These are phyloP conservation scores for Sesamia inferens DNA, from an alignment of 2,888 invertebrate species.

Conservation along the genomic window DNA sequence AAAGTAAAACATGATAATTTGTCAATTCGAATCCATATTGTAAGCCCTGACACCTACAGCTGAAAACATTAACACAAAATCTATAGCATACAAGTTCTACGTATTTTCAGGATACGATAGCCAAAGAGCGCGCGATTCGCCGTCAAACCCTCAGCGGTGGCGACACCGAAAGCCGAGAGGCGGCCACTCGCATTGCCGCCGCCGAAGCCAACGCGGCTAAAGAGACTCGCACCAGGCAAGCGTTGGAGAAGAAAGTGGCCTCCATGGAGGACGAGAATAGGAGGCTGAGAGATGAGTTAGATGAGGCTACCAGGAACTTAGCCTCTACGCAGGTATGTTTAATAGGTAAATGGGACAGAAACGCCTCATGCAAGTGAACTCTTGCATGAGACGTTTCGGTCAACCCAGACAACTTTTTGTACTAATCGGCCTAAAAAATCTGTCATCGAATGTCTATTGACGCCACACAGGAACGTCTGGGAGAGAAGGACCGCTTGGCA, in stretches of 20 bases:
- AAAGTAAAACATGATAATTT: background rate
- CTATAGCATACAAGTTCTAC: background rate
- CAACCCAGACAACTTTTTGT: background rate
- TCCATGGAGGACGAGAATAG: conserved; percentile 71
- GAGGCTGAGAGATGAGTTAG: conserved; percentile 73
- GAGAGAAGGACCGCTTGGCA: conserved; percentile 74
- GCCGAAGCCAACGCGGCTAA: conserved; percentile 77
- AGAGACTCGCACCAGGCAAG: conserved; percentile 76
- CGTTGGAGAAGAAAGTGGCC: conserved; percentile 79
- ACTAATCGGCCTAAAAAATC: background rate
- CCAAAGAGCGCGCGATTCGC: conserved; percentile 91
- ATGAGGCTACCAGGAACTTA: conserved; percentile 75
- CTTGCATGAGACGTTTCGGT: no score
- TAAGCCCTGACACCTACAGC: background rate
- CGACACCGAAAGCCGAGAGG: conserved; percentile 79
- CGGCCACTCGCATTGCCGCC: conserved; percentile 75
- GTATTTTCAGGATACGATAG: conserved; percentile 87
- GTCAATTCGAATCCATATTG: background rate
- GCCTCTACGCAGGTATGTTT: conserved; percentile 68
- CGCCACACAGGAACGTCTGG: conserved; percentile 69
- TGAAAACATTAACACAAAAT: background rate
- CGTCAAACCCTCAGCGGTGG: conserved; percentile 91
- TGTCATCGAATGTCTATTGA: background rate
- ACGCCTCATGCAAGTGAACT: no score
- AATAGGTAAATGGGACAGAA: background rate